A percentile compares a stretch with the other conserved stretches of the same genome.
These are phyloP conservation scores for Mythimna impura DNA, from an alignment of 2,888 invertebrate species.

Conservation along the genomic window DNA sequence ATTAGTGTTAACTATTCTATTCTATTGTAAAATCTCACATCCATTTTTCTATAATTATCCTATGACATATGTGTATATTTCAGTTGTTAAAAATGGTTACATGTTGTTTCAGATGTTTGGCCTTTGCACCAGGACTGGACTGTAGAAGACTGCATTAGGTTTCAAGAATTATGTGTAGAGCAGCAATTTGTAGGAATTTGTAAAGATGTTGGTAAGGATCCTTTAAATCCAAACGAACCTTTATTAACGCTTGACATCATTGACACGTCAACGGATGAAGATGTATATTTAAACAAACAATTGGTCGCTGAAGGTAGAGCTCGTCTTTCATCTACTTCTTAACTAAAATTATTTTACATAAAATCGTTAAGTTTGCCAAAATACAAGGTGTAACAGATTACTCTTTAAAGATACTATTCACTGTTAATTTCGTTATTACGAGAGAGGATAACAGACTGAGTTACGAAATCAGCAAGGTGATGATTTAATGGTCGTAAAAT, in stretches of 20 bases:
- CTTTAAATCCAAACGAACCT: slow-evolving; percentile 90
- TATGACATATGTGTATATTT: neutral
- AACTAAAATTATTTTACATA: slow-evolving; percentile 40
- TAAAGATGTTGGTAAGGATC: slow-evolving; percentile 91
- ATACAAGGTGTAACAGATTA: slow-evolving; percentile 66
- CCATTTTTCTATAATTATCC: neutral
- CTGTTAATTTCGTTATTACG: slow-evolving; percentile 40
- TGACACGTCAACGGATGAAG: slow-evolving; percentile 92
- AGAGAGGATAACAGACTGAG: slow-evolving; percentile 62
- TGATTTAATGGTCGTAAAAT: neutral
- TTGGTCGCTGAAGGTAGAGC: slow-evolving; percentile 92
- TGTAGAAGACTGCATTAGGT: slow-evolving; percentile 93
- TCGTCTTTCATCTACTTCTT: slow-evolving; percentile 76
- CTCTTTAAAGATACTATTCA: slow-evolving; percentile 41
- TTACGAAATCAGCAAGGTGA: slow-evolving; percentile 29
- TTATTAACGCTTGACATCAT: slow-evolving; percentile 92
- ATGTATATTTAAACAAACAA: slow-evolving; percentile 92
- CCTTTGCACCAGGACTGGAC: slow-evolving; percentile 92
- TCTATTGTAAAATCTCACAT: neutral
- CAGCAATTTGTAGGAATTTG: slow-evolving; percentile 93
- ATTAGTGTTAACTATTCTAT: neutral
- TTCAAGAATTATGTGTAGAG: slow-evolving; percentile 93
- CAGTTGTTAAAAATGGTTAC: neutral
- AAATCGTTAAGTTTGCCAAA: slow-evolving; percentile 52
- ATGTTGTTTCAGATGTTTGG: slow-evolving; percentile 83